Evolutionary conservation across 2,113 vertebrate species (phyloP), one percentile per base, ranked within the genome.

Genomic region (Notiomystis cincta): DNA sequence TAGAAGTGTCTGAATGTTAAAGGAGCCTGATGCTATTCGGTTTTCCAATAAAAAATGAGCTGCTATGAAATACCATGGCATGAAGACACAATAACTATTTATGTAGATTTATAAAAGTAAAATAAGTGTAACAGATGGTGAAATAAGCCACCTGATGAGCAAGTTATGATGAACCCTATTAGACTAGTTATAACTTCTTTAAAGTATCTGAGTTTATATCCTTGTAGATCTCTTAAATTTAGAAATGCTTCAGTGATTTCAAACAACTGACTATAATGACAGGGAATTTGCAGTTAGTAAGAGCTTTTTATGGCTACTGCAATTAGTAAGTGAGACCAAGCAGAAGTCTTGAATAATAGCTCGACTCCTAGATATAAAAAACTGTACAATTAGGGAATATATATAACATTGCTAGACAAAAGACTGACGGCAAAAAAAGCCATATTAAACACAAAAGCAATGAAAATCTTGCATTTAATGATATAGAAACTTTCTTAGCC

Each of bases 181-280:
- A 71, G 61, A 67, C n/a, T 45, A 78, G n/a, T 82, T 89, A 83
- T 66, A 80, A 90, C 38, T 93, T 89, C 70, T 92, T 87, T 79
- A 67, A 95, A 94, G 37, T 78, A 53, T 92, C 91, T 83, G 24
- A 88, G 35, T 82, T 96, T 95, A 89, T 87, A 82, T 73, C 62
- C 69, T 93, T 73, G 65, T 31, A 90, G 57, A 73, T 73, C 50
- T 96, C 57, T 80, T 93, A 75, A 96, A 97, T 6, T 86, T 86
- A 90, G 87, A 95, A 95, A 92, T 42, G 67, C 56, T 83, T 84
- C 80, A 66, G 73, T 94, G 91, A 97, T 91, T 97, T 96, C 71
- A 92, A 97, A 93, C 75, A 91, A 94, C 82, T 83, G 71, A 95
- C 50, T 70, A 83, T 70, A 95, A 89, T 89, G 91, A 91, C 72